Base-by-base conservation (phyloP, 2,797 vertebrate species). In the Anolis apletophallus region DNA sequence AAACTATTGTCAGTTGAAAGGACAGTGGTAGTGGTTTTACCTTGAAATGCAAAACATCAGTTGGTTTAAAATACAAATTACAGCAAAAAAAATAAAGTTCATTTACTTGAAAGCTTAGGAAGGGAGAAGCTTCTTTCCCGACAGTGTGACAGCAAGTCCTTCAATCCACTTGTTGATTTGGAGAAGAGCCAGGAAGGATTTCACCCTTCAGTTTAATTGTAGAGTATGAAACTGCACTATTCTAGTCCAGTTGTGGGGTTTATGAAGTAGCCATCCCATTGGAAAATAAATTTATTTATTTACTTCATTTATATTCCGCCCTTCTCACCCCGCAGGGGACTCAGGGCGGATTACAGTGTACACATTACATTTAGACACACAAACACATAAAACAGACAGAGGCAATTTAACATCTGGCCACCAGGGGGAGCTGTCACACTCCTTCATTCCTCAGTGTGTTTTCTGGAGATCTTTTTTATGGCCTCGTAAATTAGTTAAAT, bases 11-110 rank as follows among this genome's bases (percentile, higher is more conserved):
- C 78, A 64, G 50, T 36, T 78, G 55, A 36, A 59, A 78, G 19
- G 54, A 78, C 55, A 23, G 59, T 46, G 59, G 23, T 80, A 16
- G 16, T 64, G 16, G 34, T 67, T 64, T 64, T 80, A 79, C 34
- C 77, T 79, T 79, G 77, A 79, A 79, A 61, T 29, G 34, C 77
- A 79, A 16, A 76, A n/a, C 29, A 26, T 54, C 26, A 76, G 13
- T 29, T 54, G 29, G 29, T 50, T 54, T 54, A 3, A 5, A 76
- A 54, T 54, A 54, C 74, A 76, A 3, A 54, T 50, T 76, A 29
- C 46, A 76, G 19, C 46, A 76, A 54, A 3, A 52, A 29, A 50
- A n/a, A n/a, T n/a, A 75, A 54, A 76, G 14, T 50, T 54, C 26
- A 54, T 54, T 76, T 76, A 52, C 50, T 14, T n/a, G 59, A 64